Evolutionary conservation across 2,888 invertebrate species (phyloP), one percentile per base, ranked within the genome.

Genomic region (Anticlea derivata): DNA sequence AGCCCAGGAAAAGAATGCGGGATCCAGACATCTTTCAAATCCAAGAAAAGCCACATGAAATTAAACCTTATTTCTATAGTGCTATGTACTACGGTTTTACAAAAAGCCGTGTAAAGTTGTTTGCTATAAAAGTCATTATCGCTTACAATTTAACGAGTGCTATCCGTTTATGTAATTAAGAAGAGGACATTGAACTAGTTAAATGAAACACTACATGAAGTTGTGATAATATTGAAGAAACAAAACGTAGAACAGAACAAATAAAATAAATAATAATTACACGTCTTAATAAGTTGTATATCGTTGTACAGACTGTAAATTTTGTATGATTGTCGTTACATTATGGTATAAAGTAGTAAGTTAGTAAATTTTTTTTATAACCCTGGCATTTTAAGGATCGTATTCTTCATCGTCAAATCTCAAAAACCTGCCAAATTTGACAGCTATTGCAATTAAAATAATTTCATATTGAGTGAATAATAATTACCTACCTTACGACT

Each of bases 171-270:
- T 67, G 65, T 73, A 73, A 73, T 70, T 72, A 70, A 66, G 61
- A 63, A 37, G 56, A 48, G 78, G 75, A 71, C 60, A 66, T 56
- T 66, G 78, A 76, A 70, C 81, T 70, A 66, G 67, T 72, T 72
- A 67, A 70, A 65, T 70, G 65, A 65, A 65, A 61, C 58, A 59
- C 51, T 60, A 31, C n/a, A n/a, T 23, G 46, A 66, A 35, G 27
- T 7, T 10, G n/a, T n/a, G 41, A 33, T 41, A 24, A 41, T 13
- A 23, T 10, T 5, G 5, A 5, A 4, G 34, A 29, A 29, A 10
- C n/a, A n/a, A n/a, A n/a, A n/a, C n/a, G n/a, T n/a, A 12, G 12
- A 30, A 30, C 7, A 1, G 7, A 30, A 30, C 29, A 12, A 12
- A 57, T n/a, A n/a, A n/a, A n/a, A n/a, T n/a, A n/a, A n/a, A n/a